A percentile compares a stretch with the other conserved stretches of the same genome.
Evolutionary conservation across 2,888 invertebrate genomes (phyloP).

Genomic region (Spisula solida): DNA sequence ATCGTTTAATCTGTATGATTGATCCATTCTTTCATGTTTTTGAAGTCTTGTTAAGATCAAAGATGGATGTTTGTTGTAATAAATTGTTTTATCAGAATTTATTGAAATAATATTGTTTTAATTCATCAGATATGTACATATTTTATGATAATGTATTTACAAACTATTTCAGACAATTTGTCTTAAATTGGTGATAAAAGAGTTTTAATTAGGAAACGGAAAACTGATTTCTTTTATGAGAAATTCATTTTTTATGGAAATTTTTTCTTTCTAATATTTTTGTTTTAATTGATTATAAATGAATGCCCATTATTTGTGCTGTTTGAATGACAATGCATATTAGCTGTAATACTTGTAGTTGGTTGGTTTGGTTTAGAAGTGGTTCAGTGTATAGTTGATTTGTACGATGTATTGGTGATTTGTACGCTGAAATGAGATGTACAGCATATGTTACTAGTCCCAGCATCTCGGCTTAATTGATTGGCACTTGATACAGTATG

Average conservation of each 20-base stretch:
- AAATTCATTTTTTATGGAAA: no score
- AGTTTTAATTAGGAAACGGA: not conserved
- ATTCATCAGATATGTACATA: not conserved
- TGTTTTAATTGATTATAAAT: no score
- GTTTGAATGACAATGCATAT: no score
- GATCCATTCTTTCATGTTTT: not conserved
- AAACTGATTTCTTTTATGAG: no score
- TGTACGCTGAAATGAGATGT: constrained; percentile 25
- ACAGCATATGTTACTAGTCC: constrained; percentile 6
- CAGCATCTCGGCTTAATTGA: not conserved
- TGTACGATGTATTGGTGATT: not conserved
- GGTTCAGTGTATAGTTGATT: not conserved
- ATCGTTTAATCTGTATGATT: not conserved
- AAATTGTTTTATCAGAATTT: constrained; percentile 16
- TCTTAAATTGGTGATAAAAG: not conserved
- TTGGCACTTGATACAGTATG: not conserved
- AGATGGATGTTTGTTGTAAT: not conserved
- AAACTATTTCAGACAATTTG: not conserved
- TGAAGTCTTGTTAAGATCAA: not conserved
- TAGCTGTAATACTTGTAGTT: not conserved
- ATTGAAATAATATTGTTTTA: not conserved
- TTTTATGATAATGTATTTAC: not conserved
- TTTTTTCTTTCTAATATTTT: no score
- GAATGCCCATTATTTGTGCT: no score
- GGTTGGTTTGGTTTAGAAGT: no score